Conservation (phyloP, 2,113 vertebrate genomes). For the Caranx melampygus region DNA sequence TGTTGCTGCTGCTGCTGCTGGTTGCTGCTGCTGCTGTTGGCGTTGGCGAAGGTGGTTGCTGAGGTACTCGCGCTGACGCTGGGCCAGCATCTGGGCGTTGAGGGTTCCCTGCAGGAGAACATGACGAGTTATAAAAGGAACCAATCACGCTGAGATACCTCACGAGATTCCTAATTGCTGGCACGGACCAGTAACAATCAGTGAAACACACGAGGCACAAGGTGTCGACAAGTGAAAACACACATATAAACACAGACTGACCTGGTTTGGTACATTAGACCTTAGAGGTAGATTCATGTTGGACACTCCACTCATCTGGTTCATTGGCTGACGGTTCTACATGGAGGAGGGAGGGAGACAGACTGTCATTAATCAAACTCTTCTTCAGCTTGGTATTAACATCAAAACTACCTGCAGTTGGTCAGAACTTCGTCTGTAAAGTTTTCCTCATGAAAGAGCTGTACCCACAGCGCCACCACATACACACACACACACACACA, state of each 20-base stretch:
- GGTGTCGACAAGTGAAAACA: neutral
- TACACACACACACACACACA: too few relatives aligned
- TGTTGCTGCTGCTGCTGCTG: conserved; percentile 68
- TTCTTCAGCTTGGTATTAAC: too few relatives aligned
- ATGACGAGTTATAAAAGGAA: too few relatives aligned
- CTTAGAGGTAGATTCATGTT: conserved; percentile 96
- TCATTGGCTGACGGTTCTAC: conserved; percentile 96
- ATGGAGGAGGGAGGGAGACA: neutral
- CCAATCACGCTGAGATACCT: too few relatives aligned
- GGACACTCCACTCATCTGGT: conserved; percentile 92
- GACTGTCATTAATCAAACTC: too few relatives aligned
- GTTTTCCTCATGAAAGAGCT: too few relatives aligned
- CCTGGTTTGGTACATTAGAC: conserved; percentile 93
- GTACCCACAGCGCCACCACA: too few relatives aligned
- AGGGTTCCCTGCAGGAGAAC: conserved; percentile 86
- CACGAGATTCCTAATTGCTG: too few relatives aligned
- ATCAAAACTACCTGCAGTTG: too few relatives aligned
- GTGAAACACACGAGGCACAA: too few relatives aligned
- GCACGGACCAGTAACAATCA: too few relatives aligned
- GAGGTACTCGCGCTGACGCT: conserved; percentile 95
- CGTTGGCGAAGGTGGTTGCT: conserved; percentile 94
- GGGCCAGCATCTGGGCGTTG: conserved; percentile 95
- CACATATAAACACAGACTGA: conserved; percentile 67
- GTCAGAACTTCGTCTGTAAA: too few relatives aligned
- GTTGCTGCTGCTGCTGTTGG: conserved; percentile 81